phyloP scores from a whole-genome alignment of 2,113 vertebrate species.

The Phalacrocorax brasilianus region DNA sequence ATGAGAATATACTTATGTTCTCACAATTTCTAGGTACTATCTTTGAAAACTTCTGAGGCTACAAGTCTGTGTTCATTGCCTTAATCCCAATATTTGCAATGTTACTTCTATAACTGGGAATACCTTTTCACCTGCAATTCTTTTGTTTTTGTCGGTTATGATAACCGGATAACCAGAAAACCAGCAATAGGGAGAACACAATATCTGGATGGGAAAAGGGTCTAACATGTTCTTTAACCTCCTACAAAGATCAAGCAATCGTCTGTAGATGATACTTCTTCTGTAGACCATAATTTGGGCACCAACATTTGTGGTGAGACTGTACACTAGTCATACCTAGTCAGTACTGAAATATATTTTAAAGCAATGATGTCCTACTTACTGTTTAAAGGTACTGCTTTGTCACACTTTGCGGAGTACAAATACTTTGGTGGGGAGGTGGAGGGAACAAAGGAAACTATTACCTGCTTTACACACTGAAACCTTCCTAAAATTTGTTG shows the following conservation, averaged over 20 bases:
- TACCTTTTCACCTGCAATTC: neutral
- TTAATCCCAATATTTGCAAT: neutral
- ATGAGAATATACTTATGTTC: neutral
- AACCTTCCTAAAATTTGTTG: neutral
- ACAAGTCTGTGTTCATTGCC: neutral
- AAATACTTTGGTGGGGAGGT: neutral
- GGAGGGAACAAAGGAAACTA: neutral
- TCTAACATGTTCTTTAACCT: neutral
- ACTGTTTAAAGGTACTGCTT: neutral
- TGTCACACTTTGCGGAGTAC: neutral
- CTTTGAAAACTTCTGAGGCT: neutral
- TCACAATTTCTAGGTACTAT: neutral
- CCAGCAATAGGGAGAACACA: neutral
- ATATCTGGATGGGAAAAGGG: neutral
- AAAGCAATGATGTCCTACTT: neutral
- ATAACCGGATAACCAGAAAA: neutral
- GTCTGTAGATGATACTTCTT: neutral
- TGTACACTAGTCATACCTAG: neutral
- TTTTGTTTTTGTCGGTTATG: neutral
- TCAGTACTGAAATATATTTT: neutral
- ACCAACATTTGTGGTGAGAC: neutral
- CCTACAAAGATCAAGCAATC: neutral
- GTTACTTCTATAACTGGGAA: neutral
- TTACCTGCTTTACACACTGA: neutral
- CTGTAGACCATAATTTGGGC: neutral